Evolutionary conservation across 2,113 vertebrate genomes (phyloP).

Genomic region (Scomber colias): DNA sequence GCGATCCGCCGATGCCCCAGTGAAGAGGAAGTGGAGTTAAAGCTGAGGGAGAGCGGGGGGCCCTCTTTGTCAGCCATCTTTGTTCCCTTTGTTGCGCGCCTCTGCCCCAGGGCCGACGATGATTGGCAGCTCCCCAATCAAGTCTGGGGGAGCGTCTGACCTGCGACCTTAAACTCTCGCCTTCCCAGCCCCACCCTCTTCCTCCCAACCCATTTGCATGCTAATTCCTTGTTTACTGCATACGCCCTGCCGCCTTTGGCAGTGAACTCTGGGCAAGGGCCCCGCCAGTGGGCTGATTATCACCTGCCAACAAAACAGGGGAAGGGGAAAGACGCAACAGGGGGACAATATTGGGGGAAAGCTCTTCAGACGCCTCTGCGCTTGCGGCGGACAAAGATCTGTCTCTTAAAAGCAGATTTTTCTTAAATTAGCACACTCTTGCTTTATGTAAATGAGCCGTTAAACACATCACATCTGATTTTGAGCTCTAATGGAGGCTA

Average conservation of each 20-base stretch:
- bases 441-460: constrained; percentile 87
- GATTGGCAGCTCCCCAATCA: constrained; percentile 86
- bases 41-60: constrained; percentile 65
- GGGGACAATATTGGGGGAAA: constrained; percentile 40
- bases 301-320: constrained; percentile 75
- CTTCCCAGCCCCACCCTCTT: constrained; percentile 79
- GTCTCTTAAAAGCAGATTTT: constrained; percentile 60
- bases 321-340: constrained; percentile 58
- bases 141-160: constrained; percentile 81
- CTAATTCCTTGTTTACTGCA: constrained; percentile 89
- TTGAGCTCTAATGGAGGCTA: constrained; percentile 70
- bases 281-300: constrained; percentile 72
- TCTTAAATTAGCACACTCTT: constrained; percentile 82
- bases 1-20: constrained; percentile 49
- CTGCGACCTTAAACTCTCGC: constrained; percentile 80
- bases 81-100: constrained; percentile 78
- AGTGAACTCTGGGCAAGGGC: constrained; percentile 78
- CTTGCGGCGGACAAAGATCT: constrained; percentile 49
- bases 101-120: constrained; percentile 70
- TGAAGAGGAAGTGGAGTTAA: constrained; percentile 81
- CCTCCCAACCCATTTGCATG: constrained; percentile 86
- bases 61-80: constrained; percentile 84
- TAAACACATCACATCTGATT: constrained; percentile 75
- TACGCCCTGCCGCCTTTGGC: constrained; percentile 77
- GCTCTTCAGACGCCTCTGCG: constrained; percentile 13